These are phyloP conservation scores for Hydrocynus forskahlii DNA, from an alignment of 2,797 vertebrate species.

Conservation along the genomic window DNA sequence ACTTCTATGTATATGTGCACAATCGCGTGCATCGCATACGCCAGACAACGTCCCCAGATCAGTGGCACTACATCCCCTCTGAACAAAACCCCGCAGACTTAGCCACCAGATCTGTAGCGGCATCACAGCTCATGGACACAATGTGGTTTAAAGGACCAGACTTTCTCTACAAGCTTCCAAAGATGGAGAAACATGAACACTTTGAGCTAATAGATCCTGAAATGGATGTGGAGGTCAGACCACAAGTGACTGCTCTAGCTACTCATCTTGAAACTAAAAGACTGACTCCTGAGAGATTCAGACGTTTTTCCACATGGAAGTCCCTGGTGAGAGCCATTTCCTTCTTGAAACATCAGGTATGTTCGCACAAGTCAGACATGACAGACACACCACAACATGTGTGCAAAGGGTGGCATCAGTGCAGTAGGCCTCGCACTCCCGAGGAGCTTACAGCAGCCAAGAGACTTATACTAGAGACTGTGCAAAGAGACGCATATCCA, in stretches of 20 bases:
- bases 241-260: conserved; percentile 1
- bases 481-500: conserved; percentile 39
- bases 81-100: conserved; percentile 15
- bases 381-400: not conserved
- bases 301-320: conserved; percentile 41
- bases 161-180: conserved; percentile 41
- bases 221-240: conserved; percentile 29
- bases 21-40: conserved; percentile 39
- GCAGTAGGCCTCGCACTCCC: conserved; percentile 16
- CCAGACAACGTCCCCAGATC: conserved; percentile 22
- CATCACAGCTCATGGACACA: conserved; percentile 43
- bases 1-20: conserved; percentile 47
- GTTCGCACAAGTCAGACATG: not conserved
- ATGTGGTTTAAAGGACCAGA: conserved; percentile 54
- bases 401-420: conserved; percentile 55
- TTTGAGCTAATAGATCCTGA: conserved; percentile 52
- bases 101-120: conserved; percentile 49
- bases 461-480: conserved; percentile 15
- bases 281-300: conserved; percentile 22
- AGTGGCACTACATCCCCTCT: conserved; percentile 51
- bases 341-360: conserved; percentile 39
- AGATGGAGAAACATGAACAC: not conserved
- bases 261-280: not conserved
- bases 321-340: conserved; percentile 27
- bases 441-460: conserved; percentile 45